Percentiles rank a stretch among this genome's conserved stretches.
Evolutionary conservation across 2,797 vertebrate genomes (phyloP).

Genomic region (Euphonia xanthogaster): DNA sequence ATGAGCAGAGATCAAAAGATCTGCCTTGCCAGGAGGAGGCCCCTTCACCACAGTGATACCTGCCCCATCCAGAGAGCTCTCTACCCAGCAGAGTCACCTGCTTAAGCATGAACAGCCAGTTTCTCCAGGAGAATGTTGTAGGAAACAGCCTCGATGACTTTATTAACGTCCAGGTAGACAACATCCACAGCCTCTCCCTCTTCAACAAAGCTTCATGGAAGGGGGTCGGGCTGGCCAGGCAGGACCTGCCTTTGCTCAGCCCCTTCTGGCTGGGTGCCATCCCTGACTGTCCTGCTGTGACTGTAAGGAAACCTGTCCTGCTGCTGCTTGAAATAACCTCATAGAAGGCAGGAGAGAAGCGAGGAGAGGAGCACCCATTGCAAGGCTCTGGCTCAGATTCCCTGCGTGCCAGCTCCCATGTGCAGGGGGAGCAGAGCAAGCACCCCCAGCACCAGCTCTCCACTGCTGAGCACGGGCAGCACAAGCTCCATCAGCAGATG

Average conservation of each 20-base stretch:
- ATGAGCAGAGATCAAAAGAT: background rate
- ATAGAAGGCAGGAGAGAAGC: background rate
- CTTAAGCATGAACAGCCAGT: background rate
- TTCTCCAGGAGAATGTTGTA: background rate
- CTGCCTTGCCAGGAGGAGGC: background rate
- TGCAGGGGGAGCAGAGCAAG: background rate
- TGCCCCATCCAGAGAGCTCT: background rate
- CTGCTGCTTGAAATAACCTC: background rate
- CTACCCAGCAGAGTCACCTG: background rate
- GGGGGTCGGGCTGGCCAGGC: background rate
- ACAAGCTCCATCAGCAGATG: background rate
- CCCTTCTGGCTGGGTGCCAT: background rate
- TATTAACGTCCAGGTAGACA: rapidly evolving
- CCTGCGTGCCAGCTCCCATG: background rate
- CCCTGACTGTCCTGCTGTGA: background rate
- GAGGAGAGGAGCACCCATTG: background rate
- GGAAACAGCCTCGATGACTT: background rate
- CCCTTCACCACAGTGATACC: background rate
- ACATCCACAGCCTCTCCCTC: background rate
- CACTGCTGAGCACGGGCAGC: rapidly evolving
- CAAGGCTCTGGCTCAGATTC: background rate
- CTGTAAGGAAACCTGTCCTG: background rate
- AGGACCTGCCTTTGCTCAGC: background rate
- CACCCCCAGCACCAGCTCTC: background rate
- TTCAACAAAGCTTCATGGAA: background rate